phyloP scores from a whole-genome alignment of 2,888 invertebrate species.

The Dromius quadrimaculatus region DNA sequence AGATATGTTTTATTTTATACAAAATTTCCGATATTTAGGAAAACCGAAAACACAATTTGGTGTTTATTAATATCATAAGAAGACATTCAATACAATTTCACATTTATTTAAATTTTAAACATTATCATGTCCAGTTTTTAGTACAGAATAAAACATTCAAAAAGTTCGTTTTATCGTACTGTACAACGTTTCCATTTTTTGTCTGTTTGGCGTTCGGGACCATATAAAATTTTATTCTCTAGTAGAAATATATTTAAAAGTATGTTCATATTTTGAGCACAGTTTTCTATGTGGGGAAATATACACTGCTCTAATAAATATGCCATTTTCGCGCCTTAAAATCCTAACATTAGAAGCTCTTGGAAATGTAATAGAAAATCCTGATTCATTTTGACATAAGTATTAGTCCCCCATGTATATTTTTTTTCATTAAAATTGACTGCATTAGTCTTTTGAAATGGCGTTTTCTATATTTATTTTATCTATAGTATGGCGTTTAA shows the following conservation, averaged over 20 bases:
- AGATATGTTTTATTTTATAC: background rate
- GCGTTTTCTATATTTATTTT: background rate
- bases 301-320: slow-evolving; percentile 11
- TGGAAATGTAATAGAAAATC: background rate
- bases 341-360: background rate
- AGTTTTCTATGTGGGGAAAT: slow-evolving; percentile 4
- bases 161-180: too few relatives aligned
- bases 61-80: slow-evolving; percentile 27
- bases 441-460: background rate
- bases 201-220: background rate
- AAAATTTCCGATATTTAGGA: too few relatives aligned
- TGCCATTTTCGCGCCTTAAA: background rate
- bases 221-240: slow-evolving; percentile 21
- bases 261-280: too few relatives aligned
- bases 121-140: too few relatives aligned
- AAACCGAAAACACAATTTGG: slow-evolving; percentile 13
- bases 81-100: slow-evolving; percentile 9
- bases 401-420: slow-evolving; percentile 7
- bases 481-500: too few relatives aligned
- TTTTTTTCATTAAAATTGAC: slow-evolving; percentile 12
- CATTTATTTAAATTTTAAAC: slow-evolving; percentile 6
- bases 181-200: too few relatives aligned
- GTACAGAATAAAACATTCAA: too few relatives aligned
- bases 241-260: slow-evolving; percentile 34
- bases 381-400: background rate